A percentile compares a stretch with the other conserved stretches of the same genome.
Conservation (phyloP, 1,140 invertebrate species). For the Probaryconus sp. region DNA sequence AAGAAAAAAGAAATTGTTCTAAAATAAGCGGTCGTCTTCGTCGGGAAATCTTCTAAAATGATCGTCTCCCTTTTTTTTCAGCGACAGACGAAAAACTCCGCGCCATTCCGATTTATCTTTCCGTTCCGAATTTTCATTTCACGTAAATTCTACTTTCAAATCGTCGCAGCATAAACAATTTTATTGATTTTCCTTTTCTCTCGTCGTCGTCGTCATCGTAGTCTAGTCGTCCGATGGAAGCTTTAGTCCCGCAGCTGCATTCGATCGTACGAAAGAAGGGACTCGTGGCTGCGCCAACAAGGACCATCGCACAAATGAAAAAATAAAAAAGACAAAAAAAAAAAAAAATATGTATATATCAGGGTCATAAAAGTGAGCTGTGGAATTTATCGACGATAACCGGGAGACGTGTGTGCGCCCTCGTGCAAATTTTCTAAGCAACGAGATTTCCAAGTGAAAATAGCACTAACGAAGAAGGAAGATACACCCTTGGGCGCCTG, state of each 20-base stretch:
- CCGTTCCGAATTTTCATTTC: constrained; percentile 26
- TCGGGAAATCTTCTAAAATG: too few species aligned
- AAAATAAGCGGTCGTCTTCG: too few species aligned
- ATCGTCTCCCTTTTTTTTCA: too few species aligned
- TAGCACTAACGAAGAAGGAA: constrained; percentile 14
- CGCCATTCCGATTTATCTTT: constrained; percentile 44
- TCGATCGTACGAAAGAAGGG: constrained; percentile 24
- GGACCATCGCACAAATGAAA: constrained; percentile 17
- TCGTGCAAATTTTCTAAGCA: constrained; percentile 12
- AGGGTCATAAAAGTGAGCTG: constrained; percentile 14
- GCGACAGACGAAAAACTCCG: too few species aligned
- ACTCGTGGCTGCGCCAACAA: constrained; percentile 23
- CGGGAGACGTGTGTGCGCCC: constrained; percentile 1
- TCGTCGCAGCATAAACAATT: constrained; percentile 33
- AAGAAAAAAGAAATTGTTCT: too few species aligned
- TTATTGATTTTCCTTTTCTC: constrained; percentile 33
- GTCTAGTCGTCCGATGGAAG: not conserved
- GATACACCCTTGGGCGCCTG: constrained; percentile 1
- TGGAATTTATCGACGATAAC: constrained; percentile 24
- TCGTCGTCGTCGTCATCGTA: not conserved
- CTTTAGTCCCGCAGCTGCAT: constrained; percentile 25
- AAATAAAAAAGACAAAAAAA: constrained; percentile 9
- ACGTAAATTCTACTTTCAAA: constrained; percentile 15
- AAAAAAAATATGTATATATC: not conserved
- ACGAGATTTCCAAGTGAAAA: constrained; percentile 9